A percentile compares a stretch with the other conserved stretches of the same genome.
phyloP scores from a whole-genome alignment of 2,113 vertebrate species.

The Triplophysa siluroides region DNA sequence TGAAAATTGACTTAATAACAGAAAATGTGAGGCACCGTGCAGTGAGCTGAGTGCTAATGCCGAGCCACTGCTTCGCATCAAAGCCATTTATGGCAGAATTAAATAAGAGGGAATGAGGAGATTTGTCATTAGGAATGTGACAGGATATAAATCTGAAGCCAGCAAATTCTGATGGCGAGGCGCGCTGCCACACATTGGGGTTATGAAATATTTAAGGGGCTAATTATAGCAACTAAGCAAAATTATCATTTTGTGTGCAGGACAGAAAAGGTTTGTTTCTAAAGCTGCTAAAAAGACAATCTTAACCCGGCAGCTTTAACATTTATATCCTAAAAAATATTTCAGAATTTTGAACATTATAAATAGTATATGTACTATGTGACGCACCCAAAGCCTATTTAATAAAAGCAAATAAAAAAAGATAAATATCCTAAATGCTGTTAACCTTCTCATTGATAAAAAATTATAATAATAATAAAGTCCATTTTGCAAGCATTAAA shows the following conservation, averaged over 20 bases:
- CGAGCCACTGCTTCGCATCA: background rate
- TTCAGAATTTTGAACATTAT: too few relatives aligned
- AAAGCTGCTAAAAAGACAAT: background rate
- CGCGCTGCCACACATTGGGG: background rate
- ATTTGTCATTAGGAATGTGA: constrained; percentile 33
- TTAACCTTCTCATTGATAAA: too few relatives aligned
- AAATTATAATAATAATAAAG: too few relatives aligned
- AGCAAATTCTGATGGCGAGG: background rate
- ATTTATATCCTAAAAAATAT: too few relatives aligned
- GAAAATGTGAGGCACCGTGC: constrained; percentile 1
- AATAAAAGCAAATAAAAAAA: too few relatives aligned
- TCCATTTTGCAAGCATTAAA: too few relatives aligned
- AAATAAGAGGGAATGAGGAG: constrained; percentile 31
- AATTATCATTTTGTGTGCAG: background rate
- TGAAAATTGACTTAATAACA: constrained; percentile 35
- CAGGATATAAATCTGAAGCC: constrained; percentile 33
- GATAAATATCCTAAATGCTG: too few relatives aligned
- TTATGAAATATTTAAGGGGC: constrained; percentile 27
- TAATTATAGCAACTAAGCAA: constrained; percentile 25
- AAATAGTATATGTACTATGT: too few relatives aligned
- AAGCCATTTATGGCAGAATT: constrained; percentile 19
- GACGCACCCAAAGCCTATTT: too few relatives aligned
- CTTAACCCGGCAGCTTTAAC: background rate
- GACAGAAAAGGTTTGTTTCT: background rate
- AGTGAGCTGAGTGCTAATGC: constrained; percentile 23